Conservation (phyloP, 2,113 vertebrate genomes). For the Acanthisitta chloris region DNA sequence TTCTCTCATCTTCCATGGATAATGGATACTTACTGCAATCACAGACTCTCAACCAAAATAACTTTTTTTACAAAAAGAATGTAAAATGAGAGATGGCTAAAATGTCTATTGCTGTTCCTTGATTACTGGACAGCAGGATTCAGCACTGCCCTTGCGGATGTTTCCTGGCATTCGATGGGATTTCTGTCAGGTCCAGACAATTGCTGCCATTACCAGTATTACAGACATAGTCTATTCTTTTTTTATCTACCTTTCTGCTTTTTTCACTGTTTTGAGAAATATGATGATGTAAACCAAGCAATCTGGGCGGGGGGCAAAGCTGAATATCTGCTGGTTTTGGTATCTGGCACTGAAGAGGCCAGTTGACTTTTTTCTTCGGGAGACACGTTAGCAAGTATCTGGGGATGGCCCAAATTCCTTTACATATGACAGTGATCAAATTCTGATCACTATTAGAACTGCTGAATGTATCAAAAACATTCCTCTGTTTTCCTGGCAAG, state of each 20-base stretch:
- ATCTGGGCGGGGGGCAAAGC: accelerated
- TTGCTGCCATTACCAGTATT: background rate
- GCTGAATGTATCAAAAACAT: background rate
- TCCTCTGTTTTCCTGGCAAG: background rate
- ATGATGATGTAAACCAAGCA: background rate
- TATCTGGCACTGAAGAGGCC: background rate
- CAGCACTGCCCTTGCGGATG: background rate
- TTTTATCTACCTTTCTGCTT: background rate
- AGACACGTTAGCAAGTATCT: background rate
- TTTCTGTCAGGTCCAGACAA: background rate
- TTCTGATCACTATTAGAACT: background rate
- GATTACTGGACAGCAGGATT: background rate
- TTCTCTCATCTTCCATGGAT: background rate
- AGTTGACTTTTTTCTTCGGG: background rate
- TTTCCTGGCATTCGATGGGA: background rate
- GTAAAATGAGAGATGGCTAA: background rate
- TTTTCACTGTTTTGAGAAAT: background rate
- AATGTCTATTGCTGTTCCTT: background rate
- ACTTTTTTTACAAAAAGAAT: background rate
- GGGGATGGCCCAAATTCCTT: background rate
- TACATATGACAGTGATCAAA: background rate
- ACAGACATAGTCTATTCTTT: background rate
- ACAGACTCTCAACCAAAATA: background rate
- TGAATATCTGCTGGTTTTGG: background rate
- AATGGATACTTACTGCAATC: background rate